Evolutionary conservation across 2,113 vertebrate species (phyloP).

Genomic region (Pelusios castaneus): DNA sequence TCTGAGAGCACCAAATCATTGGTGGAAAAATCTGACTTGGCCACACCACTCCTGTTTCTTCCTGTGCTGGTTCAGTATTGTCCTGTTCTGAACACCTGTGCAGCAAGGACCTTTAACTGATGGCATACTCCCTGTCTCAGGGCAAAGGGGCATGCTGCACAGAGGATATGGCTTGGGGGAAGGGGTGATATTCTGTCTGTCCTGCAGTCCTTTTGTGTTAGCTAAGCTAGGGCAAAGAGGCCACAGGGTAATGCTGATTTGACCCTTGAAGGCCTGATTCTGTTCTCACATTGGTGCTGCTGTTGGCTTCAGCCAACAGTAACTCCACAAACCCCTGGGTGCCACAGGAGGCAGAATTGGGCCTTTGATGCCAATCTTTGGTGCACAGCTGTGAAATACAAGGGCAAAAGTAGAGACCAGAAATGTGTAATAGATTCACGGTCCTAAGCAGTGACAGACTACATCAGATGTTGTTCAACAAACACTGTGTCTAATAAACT

Average conservation of each 20-base stretch:
- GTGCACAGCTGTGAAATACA: conserved; percentile 8
- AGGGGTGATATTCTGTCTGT: conserved; percentile 7
- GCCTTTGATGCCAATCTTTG: background rate
- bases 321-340: background rate
- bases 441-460: conserved; percentile 64
- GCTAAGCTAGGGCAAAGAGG: background rate
- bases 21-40: background rate
- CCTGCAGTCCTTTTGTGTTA: conserved; percentile 24
- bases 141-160: conserved; percentile 26
- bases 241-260: background rate
- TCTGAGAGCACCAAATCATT: background rate
- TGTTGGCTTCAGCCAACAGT: background rate
- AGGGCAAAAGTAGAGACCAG: conserved; percentile 47
- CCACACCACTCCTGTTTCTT: background rate
- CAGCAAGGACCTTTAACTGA: conserved; percentile 12
- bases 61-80: rapidly evolving
- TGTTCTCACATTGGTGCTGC: background rate
- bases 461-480: conserved; percentile 73
- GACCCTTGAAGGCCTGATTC: conserved; percentile 24
- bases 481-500: conserved; percentile 73
- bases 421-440: conserved; percentile 67
- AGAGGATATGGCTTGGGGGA: conserved; percentile 20
- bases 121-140: background rate
- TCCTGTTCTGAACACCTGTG: background rate
- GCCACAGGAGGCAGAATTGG: background rate